phyloP scores from a whole-genome alignment of 2,888 invertebrate genomes.

The Polydrusus tereticollis region DNA sequence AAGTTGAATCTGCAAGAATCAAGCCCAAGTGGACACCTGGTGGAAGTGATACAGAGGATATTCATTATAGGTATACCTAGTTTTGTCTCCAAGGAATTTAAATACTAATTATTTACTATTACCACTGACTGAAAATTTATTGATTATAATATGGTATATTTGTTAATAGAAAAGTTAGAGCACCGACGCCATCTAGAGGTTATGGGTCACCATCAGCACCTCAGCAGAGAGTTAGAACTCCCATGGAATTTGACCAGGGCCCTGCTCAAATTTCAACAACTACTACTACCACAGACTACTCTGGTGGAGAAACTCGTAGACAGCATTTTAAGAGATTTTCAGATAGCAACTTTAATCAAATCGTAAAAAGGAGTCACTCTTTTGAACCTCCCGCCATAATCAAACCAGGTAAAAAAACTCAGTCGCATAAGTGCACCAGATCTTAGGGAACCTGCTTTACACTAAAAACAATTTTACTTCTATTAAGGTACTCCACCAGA shows the following conservation, averaged over 20 bases:
- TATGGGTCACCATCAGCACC: slow-evolving; percentile 10
- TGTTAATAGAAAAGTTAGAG: slow-evolving; percentile 68
- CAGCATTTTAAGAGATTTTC: slow-evolving; percentile 58
- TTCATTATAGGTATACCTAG: slow-evolving; percentile 67
- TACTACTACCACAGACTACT: slow-evolving; percentile 57
- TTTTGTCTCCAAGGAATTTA: neutral
- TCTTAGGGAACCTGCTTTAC: neutral
- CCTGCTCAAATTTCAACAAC: slow-evolving; percentile 65
- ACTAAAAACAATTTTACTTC: neutral
- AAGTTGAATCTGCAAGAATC: slow-evolving; percentile 73
- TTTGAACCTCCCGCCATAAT: slow-evolving; percentile 59
- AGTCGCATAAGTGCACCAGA: too few species aligned
- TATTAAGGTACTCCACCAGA: slow-evolving; percentile 70
- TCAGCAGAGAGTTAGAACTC: slow-evolving; percentile 68
- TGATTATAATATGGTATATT: neutral
- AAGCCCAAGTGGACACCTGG: slow-evolving; percentile 76
- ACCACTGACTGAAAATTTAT: neutral
- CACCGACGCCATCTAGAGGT: slow-evolving; percentile 64
- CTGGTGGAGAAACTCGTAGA: slow-evolving; percentile 51
- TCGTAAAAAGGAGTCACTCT: slow-evolving; percentile 58
- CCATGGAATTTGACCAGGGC: slow-evolving; percentile 74
- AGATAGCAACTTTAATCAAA: slow-evolving; percentile 59
- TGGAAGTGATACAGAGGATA: slow-evolving; percentile 72
- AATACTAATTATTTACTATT: neutral
- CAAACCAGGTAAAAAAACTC: slow-evolving; percentile 64